phyloP scores from a whole-genome alignment of 2,113 vertebrate genomes.

The Excalfactoria chinensis region DNA sequence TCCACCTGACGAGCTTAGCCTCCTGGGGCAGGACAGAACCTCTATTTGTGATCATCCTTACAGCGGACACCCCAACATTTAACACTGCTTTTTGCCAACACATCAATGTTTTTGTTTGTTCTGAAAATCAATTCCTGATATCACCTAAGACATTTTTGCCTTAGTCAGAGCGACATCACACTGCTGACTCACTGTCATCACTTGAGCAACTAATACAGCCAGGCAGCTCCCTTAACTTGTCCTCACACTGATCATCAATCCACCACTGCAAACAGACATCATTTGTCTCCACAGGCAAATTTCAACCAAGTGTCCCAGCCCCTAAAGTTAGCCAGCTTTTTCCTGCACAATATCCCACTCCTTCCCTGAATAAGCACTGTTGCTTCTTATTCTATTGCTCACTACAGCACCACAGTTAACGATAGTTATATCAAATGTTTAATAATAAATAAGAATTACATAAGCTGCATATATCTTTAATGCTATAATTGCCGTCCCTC shows the following conservation, averaged over 20 bases:
- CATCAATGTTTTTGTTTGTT: neutral
- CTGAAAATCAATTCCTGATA: neutral
- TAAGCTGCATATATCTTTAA: neutral
- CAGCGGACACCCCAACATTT: neutral
- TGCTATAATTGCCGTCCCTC: neutral
- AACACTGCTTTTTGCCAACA: neutral
- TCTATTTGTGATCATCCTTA: neutral
- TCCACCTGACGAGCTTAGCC: neutral
- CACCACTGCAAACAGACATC: neutral
- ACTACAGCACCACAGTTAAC: neutral
- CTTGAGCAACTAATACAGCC: neutral
- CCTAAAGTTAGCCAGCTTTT: neutral
- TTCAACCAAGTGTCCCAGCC: neutral
- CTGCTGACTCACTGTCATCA: neutral
- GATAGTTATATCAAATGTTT: neutral
- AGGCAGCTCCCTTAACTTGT: neutral
- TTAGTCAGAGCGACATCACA: neutral
- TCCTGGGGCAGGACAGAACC: neutral
- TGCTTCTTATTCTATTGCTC: neutral
- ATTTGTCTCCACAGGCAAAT: neutral
- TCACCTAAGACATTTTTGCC: neutral
- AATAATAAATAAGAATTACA: neutral
- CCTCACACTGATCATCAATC: neutral
- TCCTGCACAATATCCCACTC: neutral
- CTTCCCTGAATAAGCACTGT: neutral